Evolutionary conservation across 2,113 vertebrate species (phyloP).

Genomic region (Pelecanoides urinatrix): DNA sequence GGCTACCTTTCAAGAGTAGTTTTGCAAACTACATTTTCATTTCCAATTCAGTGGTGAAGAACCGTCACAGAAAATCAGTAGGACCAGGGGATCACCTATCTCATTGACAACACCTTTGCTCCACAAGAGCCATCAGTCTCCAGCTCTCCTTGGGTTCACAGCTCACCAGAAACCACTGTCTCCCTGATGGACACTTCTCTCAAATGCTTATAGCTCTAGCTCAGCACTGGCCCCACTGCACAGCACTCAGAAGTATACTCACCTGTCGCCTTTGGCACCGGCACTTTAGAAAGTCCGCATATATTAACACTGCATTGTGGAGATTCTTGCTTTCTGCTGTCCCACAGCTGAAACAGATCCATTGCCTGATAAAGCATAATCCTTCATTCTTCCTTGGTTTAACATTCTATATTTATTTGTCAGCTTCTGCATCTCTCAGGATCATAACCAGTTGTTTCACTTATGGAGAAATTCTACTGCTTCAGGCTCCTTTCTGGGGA

Average conservation of each 20-base stretch:
- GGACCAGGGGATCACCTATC: not conserved
- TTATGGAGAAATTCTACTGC: not conserved
- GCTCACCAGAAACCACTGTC: not conserved
- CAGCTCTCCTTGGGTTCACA: not conserved
- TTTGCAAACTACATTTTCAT: not conserved
- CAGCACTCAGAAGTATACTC: not conserved
- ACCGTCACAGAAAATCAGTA: not conserved
- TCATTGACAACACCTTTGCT: not conserved
- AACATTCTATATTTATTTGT: not conserved
- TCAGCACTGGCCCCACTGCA: not conserved
- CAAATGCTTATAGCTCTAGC: not conserved
- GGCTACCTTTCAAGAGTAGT: not conserved
- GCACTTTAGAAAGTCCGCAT: not conserved
- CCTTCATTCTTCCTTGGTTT: not conserved
- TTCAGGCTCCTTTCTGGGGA: not conserved
- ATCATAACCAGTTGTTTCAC: not conserved
- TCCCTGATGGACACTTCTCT: not conserved
- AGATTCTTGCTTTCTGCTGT: not conserved
- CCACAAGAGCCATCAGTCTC: not conserved
- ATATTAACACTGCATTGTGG: not conserved
- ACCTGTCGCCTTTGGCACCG: not conserved
- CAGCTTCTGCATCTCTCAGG: not conserved
- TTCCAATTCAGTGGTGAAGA: not conserved
- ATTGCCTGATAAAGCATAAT: not conserved
- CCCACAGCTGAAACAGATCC: not conserved